phyloP scores from a whole-genome alignment of 2,113 vertebrate genomes.

The Sminthopsis crassicaudata region DNA sequence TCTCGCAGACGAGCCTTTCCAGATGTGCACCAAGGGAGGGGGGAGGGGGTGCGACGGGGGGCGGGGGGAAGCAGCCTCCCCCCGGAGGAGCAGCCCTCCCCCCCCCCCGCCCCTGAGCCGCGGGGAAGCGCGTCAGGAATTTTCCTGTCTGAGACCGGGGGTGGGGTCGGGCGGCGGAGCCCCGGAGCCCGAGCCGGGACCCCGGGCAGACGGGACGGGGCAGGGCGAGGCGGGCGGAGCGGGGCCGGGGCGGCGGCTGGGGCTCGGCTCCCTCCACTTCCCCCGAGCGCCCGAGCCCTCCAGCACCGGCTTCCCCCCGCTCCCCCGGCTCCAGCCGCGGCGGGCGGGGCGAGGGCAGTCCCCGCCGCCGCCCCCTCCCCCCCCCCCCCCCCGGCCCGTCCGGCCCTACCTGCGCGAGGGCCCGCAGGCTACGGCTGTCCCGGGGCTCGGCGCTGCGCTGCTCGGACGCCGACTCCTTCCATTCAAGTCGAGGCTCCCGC shows the following conservation, averaged over 20 bases:
- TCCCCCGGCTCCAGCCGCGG: not conserved
- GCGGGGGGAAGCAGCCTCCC: conserved; percentile 23
- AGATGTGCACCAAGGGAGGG: conserved; percentile 70
- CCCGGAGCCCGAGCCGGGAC: not conserved
- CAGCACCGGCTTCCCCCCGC: not conserved
- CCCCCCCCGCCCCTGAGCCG: not conserved
- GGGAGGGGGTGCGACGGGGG: conserved; percentile 10
- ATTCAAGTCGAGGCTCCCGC: conserved; percentile 67
- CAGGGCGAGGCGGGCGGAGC: not conserved
- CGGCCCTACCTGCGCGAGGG: conserved; percentile 21
- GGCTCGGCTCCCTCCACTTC: not conserved
- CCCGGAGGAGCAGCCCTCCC: too few species aligned
- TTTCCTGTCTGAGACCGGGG: not conserved
- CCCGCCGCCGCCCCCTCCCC: not conserved
- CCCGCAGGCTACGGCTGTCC: conserved; percentile 23
- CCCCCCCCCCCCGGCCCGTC: conserved; percentile 43
- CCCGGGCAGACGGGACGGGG: too few species aligned
- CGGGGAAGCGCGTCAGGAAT: not conserved
- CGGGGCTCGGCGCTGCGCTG: conserved; percentile 49
- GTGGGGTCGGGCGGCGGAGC: not conserved
- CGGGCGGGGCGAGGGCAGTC: not conserved
- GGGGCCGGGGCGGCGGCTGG: not conserved
- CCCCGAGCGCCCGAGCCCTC: too few species aligned
- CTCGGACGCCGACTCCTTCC: conserved; percentile 60
- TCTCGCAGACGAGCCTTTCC: conserved; percentile 66